Evolutionary conservation across 2,888 invertebrate genomes (phyloP), one percentile per base, ranked within the genome.

Genomic region (Metellina segmentata): DNA sequence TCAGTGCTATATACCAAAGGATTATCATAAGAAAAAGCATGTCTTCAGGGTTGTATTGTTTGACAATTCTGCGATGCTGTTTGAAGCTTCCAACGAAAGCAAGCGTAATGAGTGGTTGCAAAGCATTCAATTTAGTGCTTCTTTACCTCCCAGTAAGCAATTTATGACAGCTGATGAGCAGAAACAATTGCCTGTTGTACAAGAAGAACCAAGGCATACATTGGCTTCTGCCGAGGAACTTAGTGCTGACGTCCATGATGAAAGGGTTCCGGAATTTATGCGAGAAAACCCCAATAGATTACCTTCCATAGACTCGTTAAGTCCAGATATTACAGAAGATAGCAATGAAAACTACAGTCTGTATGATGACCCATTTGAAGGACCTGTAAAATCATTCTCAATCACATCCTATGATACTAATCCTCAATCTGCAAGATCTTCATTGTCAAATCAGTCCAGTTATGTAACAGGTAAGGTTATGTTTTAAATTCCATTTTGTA

Each of bases 61-160:
- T 0, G 99, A 99, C 95, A 98, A 98, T 1, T 97, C 99, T 0
- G 98, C 99, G 95, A 99, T 97, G 95, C 96, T 99, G 93, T 98
- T 99, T 95, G 96, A 97, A 70, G 97, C 98, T 83, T 95, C 96
- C 9, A 96, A 96, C 77, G 96, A 96, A 87, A 96, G 96, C 0
- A 97, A 97, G 90, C 97, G 98, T 97, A 96, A 96, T 94, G 98
- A 98, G 92, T 98, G 98, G 98, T 97, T 98, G 16, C 97, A 97
- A 94, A 98, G 98, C 95, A 97, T 99, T 94, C 96, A 97, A 87
- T 99, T 98, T 96, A 98, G 98, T 95, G 99, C 99, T 16, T 96
- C 96, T 94, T 96, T 99, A 93, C 98, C 98, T n/a, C 98, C 98
- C 19, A 97, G 97, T 94, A 96, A 98, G 94, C 98, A 98, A 49